These are phyloP conservation scores for Quadroppia sp. DNA, from an alignment of 2,888 invertebrate genomes.

Conservation along the genomic window DNA sequence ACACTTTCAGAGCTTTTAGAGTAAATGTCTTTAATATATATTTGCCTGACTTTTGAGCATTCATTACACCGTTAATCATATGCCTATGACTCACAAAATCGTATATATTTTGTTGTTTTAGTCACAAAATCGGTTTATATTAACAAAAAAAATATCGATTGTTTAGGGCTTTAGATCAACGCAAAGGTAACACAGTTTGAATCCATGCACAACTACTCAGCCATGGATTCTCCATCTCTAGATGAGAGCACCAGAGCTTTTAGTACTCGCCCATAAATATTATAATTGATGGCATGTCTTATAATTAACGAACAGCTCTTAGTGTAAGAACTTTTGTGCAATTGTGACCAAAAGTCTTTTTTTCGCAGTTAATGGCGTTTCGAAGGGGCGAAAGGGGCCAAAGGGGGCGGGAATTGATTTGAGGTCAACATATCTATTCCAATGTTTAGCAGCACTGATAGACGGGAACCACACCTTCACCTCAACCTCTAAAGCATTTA, in stretches of 20 bases:
- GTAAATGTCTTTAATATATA: conserved; percentile 17
- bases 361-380: conserved; percentile 8
- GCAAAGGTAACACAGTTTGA: neutral
- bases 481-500: neutral
- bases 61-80: conserved; percentile 17
- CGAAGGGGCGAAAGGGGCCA: neutral
- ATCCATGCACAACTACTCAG: neutral
- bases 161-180: neutral
- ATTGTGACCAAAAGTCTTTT: conserved; percentile 20
- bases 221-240: too few relatives aligned
- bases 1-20: conserved; percentile 27
- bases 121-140: neutral
- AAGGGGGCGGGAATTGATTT: conserved; percentile 20
- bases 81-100: conserved; percentile 14
- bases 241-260: too few relatives aligned
- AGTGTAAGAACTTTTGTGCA: neutral
- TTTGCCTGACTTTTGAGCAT: conserved; percentile 32
- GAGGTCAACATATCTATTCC: conserved; percentile 27
- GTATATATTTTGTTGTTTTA: neutral
- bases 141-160: conserved; percentile 9
- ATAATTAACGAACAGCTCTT: neutral
- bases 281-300: neutral
- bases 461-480: conserved; percentile 26
- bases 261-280: neutral
- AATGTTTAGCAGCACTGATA: conserved; percentile 17